phyloP scores from a whole-genome alignment of 1,140 invertebrate genomes.

The Aporrectodea caliginosa region DNA sequence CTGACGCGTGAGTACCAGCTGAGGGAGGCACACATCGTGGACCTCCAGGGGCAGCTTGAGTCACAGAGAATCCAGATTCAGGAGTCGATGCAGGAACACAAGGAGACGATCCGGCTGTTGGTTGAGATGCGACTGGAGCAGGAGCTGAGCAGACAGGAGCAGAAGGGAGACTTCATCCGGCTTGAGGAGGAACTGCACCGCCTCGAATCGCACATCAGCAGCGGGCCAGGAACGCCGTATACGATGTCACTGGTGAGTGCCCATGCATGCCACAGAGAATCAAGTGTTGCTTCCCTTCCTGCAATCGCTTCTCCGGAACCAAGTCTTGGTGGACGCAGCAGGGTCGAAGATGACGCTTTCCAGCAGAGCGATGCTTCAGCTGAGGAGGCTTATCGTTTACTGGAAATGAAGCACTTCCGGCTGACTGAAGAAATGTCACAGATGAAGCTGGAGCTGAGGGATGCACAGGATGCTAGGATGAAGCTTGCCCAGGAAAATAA shows the following conservation, averaged over 20 bases:
- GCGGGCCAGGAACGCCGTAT: not conserved
- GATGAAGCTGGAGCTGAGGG: not conserved
- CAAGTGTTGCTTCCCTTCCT: not conserved
- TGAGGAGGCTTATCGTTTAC: not conserved
- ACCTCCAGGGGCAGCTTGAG: constrained; percentile 13
- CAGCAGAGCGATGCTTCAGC: not conserved
- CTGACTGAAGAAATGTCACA: not conserved
- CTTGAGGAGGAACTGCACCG: constrained; percentile 21
- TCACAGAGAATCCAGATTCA: constrained; percentile 13
- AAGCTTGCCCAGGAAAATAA: constrained; percentile 2
- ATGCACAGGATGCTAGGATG: not conserved
- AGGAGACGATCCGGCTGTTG: constrained; percentile 25
- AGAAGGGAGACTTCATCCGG: constrained; percentile 12
- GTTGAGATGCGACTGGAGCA: constrained; percentile 19
- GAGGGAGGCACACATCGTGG: constrained; percentile 13
- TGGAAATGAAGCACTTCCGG: not conserved
- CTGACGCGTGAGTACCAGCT: constrained; percentile 18
- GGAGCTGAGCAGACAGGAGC: constrained; percentile 18
- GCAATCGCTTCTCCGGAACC: not conserved
- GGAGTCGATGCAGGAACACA: constrained; percentile 27
- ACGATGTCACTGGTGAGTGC: not conserved
- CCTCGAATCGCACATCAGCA: constrained; percentile 22
- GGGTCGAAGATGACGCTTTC: not conserved
- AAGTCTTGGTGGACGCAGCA: not conserved
- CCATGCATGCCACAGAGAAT: not conserved